A percentile compares a stretch with the other conserved stretches of the same genome.
Evolutionary conservation across 2,113 vertebrate species (phyloP).

Genomic region (Tamias sibiricus): DNA sequence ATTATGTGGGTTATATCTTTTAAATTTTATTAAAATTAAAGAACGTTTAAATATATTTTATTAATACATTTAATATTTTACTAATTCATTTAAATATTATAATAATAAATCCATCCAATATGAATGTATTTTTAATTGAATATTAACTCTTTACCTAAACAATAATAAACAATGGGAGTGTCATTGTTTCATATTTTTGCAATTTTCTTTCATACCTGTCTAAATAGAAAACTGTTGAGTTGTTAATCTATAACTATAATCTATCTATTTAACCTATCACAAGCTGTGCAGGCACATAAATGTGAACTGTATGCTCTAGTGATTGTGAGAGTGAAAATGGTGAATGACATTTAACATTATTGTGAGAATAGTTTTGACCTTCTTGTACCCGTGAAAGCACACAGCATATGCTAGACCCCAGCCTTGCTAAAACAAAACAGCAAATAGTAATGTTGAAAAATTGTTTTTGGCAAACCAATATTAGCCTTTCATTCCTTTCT

Average conservation of each 20-base stretch:
- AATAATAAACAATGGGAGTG: background rate
- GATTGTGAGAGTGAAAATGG: background rate
- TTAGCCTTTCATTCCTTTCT: background rate
- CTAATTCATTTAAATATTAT: background rate
- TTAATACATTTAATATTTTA: background rate
- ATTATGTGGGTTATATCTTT: background rate
- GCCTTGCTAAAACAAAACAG: background rate
- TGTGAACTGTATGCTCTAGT: background rate
- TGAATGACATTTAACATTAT: background rate
- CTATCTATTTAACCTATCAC: no score
- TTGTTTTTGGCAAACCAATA: background rate
- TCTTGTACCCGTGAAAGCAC: background rate
- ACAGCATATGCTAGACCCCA: background rate
- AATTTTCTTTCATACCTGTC: background rate
- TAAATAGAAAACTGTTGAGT: background rate
- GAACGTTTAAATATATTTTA: background rate
- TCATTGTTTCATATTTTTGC: background rate
- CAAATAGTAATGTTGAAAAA: background rate
- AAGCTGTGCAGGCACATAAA: background rate
- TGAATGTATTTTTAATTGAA: background rate
- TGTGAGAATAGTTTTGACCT: background rate
- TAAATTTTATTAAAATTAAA: background rate
- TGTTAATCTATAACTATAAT: background rate
- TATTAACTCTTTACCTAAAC: background rate
- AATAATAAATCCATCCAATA: background rate